Evolutionary conservation across 2,113 vertebrate species (phyloP), one percentile per base, ranked within the genome.

Genomic region (Accipiter cooperii): DNA sequence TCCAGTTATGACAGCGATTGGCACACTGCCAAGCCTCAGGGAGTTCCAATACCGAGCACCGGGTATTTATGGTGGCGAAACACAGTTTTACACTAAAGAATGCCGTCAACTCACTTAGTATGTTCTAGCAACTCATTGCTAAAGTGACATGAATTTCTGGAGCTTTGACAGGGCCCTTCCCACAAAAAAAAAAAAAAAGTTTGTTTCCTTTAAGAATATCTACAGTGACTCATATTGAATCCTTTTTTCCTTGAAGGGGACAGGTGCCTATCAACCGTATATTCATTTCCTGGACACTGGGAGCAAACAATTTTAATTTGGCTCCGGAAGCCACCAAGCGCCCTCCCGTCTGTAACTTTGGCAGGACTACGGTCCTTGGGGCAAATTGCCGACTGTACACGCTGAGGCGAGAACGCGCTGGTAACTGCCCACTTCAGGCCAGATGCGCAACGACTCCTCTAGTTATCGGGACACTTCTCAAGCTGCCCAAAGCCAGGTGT

Each of bases 341-440:
- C 17, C 44, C 58, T 63, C 61, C 21, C 2, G 7, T 28, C 57
- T 2, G 38, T 12, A 17, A 7, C 46, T 33, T 10, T 3, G 46
- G 25, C 31, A 75, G 26, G 36, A 10, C 73, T 5, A 3, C 2
- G 9, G 4, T 33, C 71, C 52, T 8, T 3, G 14, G 36, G 47
- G 31, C 3, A 5, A 6, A 44, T 1, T 4, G 1, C 28, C 7
- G 40, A 20, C 26, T 5, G 29, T 1, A 6, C 1, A 1, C 4
- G 36, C 58, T 0, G 3, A 29, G 34, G 24, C 1, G 10, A 44
- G 5, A 20, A 5, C 47, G 4, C 3, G 4, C 17, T 18, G 64
- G 9, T 4, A 16, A 24, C 51, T 7, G 13, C 29, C 10, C 19
- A 2, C 21, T 6, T 36, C 10, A 9, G 0, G 10, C 0, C 3